Evolutionary conservation across 2,888 invertebrate species (phyloP).

Genomic region (Ormyrus nitidulus): DNA sequence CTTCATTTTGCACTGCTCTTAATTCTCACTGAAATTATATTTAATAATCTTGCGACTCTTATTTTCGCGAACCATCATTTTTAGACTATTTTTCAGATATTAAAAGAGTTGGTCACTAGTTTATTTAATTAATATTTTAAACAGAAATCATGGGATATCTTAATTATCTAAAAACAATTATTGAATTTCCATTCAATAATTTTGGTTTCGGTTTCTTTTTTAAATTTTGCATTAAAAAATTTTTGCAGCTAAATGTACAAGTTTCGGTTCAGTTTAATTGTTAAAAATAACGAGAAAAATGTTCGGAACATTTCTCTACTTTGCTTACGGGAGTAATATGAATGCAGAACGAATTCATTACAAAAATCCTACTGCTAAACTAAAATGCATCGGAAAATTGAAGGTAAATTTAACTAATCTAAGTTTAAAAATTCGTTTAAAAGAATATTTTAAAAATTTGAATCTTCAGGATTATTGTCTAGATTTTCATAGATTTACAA

Average conservation of each 20-base stretch:
- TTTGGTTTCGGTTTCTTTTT: too few species aligned
- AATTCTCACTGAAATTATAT: too few species aligned
- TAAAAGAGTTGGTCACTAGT: too few species aligned
- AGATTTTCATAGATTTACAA: slow-evolving; percentile 81
- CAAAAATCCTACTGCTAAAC: slow-evolving; percentile 85
- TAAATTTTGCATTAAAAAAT: slow-evolving; percentile 1
- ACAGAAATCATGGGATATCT: too few species aligned
- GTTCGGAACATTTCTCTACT: slow-evolving; percentile 83
- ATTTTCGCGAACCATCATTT: too few species aligned
- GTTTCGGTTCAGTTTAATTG: background rate
- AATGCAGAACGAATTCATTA: slow-evolving; percentile 86
- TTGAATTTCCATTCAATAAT: too few species aligned
- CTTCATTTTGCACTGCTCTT: too few species aligned
- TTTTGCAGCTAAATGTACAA: background rate
- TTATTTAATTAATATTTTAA: too few species aligned
- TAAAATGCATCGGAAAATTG: slow-evolving; percentile 82
- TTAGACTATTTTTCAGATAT: too few species aligned
- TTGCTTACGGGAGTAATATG: slow-evolving; percentile 93
- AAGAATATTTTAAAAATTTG: background rate
- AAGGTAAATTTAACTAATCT: slow-evolving; percentile 61
- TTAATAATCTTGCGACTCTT: too few species aligned
- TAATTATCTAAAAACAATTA: background rate
- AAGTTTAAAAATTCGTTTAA: background rate
- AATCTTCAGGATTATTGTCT: slow-evolving; percentile 80
- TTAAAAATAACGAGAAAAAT: slow-evolving; percentile 49